A percentile compares a stretch with the other conserved stretches of the same genome.
These are phyloP conservation scores for Astur gentilis DNA, from an alignment of 2,113 vertebrate species.

Conservation along the genomic window DNA sequence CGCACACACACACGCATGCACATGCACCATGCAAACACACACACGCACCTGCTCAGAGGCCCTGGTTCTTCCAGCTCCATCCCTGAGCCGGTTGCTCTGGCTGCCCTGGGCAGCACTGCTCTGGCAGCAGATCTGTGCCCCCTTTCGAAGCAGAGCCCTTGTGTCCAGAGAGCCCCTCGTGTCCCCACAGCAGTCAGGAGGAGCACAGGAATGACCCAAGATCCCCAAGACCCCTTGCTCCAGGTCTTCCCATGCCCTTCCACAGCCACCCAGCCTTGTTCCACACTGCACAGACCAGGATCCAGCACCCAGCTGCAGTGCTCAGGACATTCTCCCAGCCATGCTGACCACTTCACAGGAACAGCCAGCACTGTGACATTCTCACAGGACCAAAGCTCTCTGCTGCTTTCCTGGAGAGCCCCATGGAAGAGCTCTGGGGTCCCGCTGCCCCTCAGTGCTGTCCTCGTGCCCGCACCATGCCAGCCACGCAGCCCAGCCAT, in stretches of 20 bases:
- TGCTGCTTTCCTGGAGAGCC: background rate
- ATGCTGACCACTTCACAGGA: background rate
- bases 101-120: background rate
- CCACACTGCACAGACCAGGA: background rate
- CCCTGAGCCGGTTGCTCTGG: background rate
- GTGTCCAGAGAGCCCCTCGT: background rate
- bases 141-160: background rate
- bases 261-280: background rate
- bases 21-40: too few relatives aligned
- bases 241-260: background rate
- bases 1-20: too few relatives aligned
- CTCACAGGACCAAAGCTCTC: background rate
- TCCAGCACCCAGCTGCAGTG: background rate
- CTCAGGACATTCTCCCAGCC: background rate
- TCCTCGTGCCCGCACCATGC: fast-evolving
- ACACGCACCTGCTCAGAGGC: background rate
- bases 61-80: background rate
- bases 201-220: background rate
- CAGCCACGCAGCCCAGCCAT: background rate
- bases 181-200: background rate
- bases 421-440: background rate
- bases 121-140: background rate
- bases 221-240: background rate
- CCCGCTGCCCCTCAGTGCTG: fast-evolving
- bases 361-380: background rate